Evolutionary conservation across 1,140 invertebrate genomes (phyloP).

Genomic region (Zaprionus lachaisei): DNA sequence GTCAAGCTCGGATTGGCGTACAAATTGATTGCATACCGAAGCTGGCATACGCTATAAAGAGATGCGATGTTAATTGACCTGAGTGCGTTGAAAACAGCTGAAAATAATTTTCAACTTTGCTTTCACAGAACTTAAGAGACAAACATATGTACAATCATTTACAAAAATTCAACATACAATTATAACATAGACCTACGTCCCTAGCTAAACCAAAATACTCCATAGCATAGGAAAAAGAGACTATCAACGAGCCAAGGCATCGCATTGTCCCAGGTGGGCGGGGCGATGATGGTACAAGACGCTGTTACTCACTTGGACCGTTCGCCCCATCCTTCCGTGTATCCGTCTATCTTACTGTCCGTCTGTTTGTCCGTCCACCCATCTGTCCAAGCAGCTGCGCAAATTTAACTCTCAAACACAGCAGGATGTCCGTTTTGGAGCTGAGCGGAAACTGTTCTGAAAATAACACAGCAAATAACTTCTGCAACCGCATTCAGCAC

Average conservation of each 20-base stretch:
- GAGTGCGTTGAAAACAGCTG: too few relatives aligned
- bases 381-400: constrained; percentile 67
- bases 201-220: too few relatives aligned
- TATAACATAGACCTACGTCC: too few relatives aligned
- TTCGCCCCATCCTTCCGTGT: not conserved
- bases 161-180: too few relatives aligned
- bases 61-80: too few relatives aligned
- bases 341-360: constrained; percentile 24
- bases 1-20: constrained; percentile 57
- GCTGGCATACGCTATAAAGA: too few relatives aligned
- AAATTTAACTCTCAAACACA: constrained; percentile 60
- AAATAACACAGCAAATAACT: constrained; percentile 83
- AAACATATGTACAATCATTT: too few relatives aligned
- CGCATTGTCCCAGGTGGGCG: constrained; percentile 12
- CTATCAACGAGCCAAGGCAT: constrained; percentile 13
- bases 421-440: constrained; percentile 74
- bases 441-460: constrained; percentile 77
- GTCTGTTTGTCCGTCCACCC: not conserved
- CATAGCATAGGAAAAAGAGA: constrained; percentile 1
- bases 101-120: too few relatives aligned
- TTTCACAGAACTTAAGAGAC: too few relatives aligned
- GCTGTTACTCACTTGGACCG: not conserved
- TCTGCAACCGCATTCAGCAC: constrained; percentile 78
- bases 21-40: not conserved
- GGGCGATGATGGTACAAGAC: constrained; percentile 5